Base-by-base conservation (phyloP, 2,888 invertebrate genomes). In the Drosophila mulleri region DNA sequence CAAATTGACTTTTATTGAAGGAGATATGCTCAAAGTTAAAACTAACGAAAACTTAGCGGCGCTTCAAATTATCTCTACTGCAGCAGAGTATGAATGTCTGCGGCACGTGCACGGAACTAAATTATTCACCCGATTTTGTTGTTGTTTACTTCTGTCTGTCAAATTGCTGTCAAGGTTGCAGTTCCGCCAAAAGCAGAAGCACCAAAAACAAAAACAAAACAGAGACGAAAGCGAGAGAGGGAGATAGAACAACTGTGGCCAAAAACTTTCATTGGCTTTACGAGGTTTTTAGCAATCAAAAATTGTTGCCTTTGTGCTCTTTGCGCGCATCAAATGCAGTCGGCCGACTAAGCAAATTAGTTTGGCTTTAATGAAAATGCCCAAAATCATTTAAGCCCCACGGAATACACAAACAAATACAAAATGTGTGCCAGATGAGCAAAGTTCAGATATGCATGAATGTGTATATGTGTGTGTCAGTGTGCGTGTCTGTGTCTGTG, bases 81-180 rank as follows among this genome's bases (percentile, higher is more conserved):
- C 18, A 18, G 18, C 47, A 64, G 67, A 14, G 67, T 68, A 23
- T 42, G 63, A 16, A 20, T 32, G 52, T 48, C 44, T 37, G 23
- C 18, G 32, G 32, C 41, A 47, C 50, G 52, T 65, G 39, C 23
- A 9, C 8, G 41, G 9, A 35, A 39, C 47, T 11, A 26, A 56
- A 67, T 54, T 50, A 50, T 44, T 44, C 26, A 37, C 41, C 8
- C 29, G 35, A n/a, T 62, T 48, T 41, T 53, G 54, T 44, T 58
- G 35, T 64, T 70, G 69, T 72, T 88, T 83, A 74, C 83, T 80
- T 85, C 74, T 70, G 80, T 72, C 80, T 87, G 70, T 82, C 84
- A 76, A 85, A 89, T 84, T 82, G 89, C 89, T 89, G 85, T 72
- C 88, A 85, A 87, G 85, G 89, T 75, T 63, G 44, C 59, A 63